A percentile compares a stretch with the other conserved stretches of the same genome.
These are phyloP conservation scores for Peucedramus taeniatus DNA, from an alignment of 2,113 vertebrate species.

Conservation along the genomic window DNA sequence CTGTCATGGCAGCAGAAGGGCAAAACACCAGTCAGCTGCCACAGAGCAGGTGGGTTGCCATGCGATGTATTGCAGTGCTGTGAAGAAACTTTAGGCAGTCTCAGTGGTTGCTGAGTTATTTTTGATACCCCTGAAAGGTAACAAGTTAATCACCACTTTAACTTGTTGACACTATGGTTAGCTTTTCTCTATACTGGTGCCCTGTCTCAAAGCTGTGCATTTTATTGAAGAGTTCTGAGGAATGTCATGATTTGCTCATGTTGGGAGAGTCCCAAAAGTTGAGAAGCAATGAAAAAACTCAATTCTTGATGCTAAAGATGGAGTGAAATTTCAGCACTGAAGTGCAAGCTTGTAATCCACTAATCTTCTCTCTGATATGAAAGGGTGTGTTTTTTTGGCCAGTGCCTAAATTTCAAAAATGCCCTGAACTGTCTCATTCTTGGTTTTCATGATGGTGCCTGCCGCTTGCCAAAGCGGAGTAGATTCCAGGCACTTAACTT, in stretches of 20 bases:
- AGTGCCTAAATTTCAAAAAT: neutral
- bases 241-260: neutral
- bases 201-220: neutral
- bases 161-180: neutral
- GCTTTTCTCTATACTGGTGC: neutral
- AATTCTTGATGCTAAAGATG: neutral
- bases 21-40: neutral
- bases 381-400: neutral
- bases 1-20: neutral
- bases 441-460: neutral
- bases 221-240: neutral
- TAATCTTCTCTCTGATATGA: neutral
- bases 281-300: neutral
- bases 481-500: neutral
- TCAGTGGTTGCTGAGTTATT: neutral
- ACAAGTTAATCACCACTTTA: neutral
- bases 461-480: neutral
- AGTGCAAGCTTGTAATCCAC: neutral
- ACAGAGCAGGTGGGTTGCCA: neutral
- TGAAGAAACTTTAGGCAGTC: neutral
- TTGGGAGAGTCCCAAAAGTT: neutral
- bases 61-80: fast-evolving
- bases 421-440: neutral
- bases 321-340: neutral
- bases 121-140: neutral